phyloP scores from a whole-genome alignment of 2,797 vertebrate genomes.

The Tapera naevia region DNA sequence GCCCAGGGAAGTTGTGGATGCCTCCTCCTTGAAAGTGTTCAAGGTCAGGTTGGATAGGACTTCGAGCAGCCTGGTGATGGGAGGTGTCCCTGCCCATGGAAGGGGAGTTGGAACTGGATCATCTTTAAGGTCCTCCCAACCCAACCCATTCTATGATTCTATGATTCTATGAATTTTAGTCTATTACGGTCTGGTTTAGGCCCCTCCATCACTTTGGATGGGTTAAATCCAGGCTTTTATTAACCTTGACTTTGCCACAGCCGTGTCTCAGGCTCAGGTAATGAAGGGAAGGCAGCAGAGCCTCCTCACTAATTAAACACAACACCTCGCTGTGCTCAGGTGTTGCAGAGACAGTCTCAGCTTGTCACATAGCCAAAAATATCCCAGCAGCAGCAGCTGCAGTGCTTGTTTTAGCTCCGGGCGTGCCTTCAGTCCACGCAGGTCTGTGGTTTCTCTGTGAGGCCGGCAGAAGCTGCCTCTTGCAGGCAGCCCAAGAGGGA shows the following conservation, averaged over 20 bases:
- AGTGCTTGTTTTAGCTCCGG: neutral
- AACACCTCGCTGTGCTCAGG: fast-evolving
- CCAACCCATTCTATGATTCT: too few relatives aligned
- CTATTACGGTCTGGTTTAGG: neutral
- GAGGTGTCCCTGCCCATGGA: too few relatives aligned
- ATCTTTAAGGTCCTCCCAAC: too few relatives aligned
- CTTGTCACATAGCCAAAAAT: neutral
- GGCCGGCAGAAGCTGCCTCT: neutral
- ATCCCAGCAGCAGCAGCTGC: neutral
- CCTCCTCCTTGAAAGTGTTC: too few relatives aligned
- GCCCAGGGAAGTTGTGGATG: too few relatives aligned
- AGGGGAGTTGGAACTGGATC: too few relatives aligned
- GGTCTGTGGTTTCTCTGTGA: neutral
- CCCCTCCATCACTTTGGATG: neutral
- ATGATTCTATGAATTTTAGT: neutral
- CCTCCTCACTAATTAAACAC: neutral
- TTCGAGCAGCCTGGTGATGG: too few relatives aligned
- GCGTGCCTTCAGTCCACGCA: neutral
- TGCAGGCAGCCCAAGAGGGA: neutral
- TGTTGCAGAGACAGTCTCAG: fast-evolving
- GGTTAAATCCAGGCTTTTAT: neutral
- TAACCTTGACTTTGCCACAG: neutral
- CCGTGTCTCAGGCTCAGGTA: fast-evolving
- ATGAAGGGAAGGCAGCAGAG: neutral
- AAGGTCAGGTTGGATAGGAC: too few relatives aligned